Evolutionary conservation across 1,140 invertebrate species (phyloP).

Genomic region (Akabosia matsudoensis): DNA sequence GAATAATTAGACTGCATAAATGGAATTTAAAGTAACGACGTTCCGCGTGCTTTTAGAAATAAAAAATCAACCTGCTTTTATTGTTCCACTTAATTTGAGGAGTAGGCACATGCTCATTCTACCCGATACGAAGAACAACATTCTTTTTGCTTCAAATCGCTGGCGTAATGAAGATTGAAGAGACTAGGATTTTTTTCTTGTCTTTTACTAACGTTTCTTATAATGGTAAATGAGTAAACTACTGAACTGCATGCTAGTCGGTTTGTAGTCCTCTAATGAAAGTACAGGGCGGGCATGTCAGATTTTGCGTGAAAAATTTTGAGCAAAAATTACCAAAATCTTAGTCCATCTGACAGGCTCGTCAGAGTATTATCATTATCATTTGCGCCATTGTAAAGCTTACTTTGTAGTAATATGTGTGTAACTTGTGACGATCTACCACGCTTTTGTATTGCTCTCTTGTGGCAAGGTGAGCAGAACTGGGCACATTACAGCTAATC

Average conservation of each 20-base stretch:
- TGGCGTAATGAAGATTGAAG: no score
- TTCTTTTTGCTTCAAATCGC: no score
- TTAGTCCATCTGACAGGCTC: not conserved
- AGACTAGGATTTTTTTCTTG: no score
- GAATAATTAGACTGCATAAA: not conserved
- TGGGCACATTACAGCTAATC: slow-evolving; percentile 11
- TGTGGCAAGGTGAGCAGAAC: not conserved
- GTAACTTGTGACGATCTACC: no score
- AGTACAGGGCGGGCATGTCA: not conserved
- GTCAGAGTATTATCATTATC: not conserved
- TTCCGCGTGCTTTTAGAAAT: no score
- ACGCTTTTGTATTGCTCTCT: not conserved
- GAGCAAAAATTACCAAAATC: slow-evolving; percentile 2
- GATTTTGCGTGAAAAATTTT: slow-evolving; percentile 11
- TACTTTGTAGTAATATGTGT: not conserved
- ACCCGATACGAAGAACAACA: no score
- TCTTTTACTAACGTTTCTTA: no score
- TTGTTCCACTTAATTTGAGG: not conserved
- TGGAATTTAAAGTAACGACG: slow-evolving; percentile 17
- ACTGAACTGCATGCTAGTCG: not conserved
- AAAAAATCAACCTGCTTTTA: no score
- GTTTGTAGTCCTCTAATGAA: not conserved
- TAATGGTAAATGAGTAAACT: no score
- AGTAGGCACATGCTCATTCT: no score
- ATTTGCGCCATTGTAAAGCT: not conserved